Conservation (phyloP, 2,113 vertebrate species). For the Tringa solitaria region DNA sequence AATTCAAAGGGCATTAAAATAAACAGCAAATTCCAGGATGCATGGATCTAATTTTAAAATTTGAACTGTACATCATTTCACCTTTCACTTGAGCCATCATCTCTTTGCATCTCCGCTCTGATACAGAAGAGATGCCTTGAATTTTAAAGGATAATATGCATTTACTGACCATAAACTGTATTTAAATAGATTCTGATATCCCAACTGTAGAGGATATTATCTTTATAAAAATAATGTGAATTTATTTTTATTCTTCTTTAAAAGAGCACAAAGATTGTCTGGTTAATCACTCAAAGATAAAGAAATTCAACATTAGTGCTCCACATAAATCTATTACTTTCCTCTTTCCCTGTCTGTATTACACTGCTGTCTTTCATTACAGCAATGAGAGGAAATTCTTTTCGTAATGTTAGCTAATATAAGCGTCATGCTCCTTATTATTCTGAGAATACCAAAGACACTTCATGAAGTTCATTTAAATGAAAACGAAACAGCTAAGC, state of each 20-base stretch:
- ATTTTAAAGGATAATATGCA: not conserved
- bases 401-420: slow-evolving; percentile 34
- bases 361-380: slow-evolving; percentile 29
- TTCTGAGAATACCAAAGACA: slow-evolving; percentile 12
- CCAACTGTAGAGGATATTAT: not conserved
- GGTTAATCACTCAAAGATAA: slow-evolving; percentile 47
- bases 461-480: slow-evolving; percentile 38
- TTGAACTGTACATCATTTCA: not conserved
- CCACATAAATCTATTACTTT: slow-evolving; percentile 35
- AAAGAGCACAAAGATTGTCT: not conserved
- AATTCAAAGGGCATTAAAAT: not conserved
- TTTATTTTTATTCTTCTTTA: slow-evolving; percentile 14
- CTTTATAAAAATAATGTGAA: slow-evolving; percentile 1
- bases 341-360: not conserved
- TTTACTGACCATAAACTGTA: not conserved
- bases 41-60: not conserved
- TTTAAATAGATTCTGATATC: not conserved
- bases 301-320: slow-evolving; percentile 32
- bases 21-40: not conserved
- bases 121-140: not conserved
- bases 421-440: not conserved
- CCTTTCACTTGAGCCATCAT: not conserved
- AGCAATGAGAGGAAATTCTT: not conserved
- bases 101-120: not conserved
- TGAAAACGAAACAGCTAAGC: slow-evolving; percentile 46